phyloP scores from a whole-genome alignment of 2,113 vertebrate species.

The Oncorhynchus nerka region DNA sequence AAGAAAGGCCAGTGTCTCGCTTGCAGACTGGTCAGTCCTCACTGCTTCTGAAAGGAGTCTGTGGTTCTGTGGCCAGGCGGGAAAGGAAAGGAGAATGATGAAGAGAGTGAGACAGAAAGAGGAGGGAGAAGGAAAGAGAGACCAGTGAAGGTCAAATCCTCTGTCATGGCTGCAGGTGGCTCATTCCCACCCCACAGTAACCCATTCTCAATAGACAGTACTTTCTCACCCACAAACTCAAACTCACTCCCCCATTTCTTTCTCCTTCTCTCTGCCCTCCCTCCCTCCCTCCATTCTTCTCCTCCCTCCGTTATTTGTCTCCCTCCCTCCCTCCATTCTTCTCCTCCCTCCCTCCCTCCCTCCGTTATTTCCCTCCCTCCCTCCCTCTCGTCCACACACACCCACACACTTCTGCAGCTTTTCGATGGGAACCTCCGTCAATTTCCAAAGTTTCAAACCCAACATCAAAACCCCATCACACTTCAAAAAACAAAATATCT shows the following conservation, averaged over 20 bases:
- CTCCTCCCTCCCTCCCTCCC: not conserved
- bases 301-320: not conserved
- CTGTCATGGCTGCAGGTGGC: conserved; percentile 85
- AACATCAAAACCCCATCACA: not conserved
- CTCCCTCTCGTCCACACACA: conserved; percentile 21
- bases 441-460: not conserved
- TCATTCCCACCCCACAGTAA: conserved; percentile 69
- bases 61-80: conserved; percentile 69
- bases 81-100: conserved; percentile 36
- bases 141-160: conserved; percentile 89
- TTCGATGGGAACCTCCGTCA: not conserved
- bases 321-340: not conserved
- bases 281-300: not conserved
- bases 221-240: conserved; percentile 64
- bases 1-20: conserved; percentile 68
- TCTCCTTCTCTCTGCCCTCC: not conserved
- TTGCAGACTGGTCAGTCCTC: conserved; percentile 70
- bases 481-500: not conserved
- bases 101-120: conserved; percentile 24
- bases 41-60: conserved; percentile 73
- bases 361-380: not conserved
- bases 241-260: conserved; percentile 12
- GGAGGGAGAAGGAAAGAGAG: conserved; percentile 14
- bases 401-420: conserved; percentile 20
- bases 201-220: conserved; percentile 35